phyloP scores from a whole-genome alignment of 2,113 vertebrate species.

The Syrrhaptes paradoxus region DNA sequence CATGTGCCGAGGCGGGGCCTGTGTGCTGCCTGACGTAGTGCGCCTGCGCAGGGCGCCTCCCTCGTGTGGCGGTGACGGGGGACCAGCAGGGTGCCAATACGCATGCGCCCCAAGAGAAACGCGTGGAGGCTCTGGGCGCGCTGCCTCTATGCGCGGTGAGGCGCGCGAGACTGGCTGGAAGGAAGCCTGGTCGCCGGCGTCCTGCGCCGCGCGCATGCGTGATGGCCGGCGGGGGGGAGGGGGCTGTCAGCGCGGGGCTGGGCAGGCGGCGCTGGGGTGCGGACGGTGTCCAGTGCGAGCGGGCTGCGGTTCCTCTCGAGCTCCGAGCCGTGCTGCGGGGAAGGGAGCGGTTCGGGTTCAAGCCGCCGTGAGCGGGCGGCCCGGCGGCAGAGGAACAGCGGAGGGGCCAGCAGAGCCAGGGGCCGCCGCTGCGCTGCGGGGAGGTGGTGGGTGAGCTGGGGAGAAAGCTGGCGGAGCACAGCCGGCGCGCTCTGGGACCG shows the following conservation, averaged over 20 bases:
- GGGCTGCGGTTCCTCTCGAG: no score
- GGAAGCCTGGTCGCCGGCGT: accelerated
- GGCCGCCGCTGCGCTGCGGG: no score
- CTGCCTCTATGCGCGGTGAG: no score
- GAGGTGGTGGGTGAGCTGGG: no score
- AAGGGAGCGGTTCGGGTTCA: neutral
- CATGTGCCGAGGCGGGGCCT: neutral
- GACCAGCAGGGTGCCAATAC: neutral
- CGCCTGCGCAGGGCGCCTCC: neutral
- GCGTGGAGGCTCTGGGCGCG: accelerated
- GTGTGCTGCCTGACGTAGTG: neutral
- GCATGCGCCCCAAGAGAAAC: neutral
- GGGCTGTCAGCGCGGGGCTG: neutral
- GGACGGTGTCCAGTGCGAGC: no score
- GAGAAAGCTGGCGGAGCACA: neutral
- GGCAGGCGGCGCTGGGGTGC: accelerated
- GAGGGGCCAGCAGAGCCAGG: no score
- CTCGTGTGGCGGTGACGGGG: no score
- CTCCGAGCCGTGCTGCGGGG: neutral
- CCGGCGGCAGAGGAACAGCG: neutral
- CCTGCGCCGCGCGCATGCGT: neutral
- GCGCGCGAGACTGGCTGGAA: no score
- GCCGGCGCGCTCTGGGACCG: accelerated
- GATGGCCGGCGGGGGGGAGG: no score
- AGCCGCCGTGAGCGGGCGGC: no score